These are phyloP conservation scores for Thereva unica DNA, from an alignment of 2,888 invertebrate genomes.

Conservation along the genomic window DNA sequence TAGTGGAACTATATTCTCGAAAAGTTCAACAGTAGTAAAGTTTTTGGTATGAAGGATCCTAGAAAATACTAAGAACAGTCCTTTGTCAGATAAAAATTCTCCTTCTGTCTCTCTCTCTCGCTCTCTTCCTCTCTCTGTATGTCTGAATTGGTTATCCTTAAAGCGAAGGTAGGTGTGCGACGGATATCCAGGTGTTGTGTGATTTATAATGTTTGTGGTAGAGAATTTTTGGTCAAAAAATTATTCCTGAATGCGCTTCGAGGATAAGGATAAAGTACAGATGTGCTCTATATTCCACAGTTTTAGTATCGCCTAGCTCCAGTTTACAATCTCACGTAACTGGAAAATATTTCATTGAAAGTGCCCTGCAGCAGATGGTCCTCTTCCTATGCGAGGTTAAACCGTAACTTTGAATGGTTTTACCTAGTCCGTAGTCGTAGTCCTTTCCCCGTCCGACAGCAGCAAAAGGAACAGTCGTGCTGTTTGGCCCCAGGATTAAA, in stretches of 20 bases:
- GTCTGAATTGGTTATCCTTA: no score
- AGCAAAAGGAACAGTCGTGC: background rate
- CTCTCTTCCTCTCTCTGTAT: no score
- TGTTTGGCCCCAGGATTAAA: slow-evolving; percentile 23
- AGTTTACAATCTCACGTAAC: slow-evolving; percentile 34
- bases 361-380: slow-evolving; percentile 30
- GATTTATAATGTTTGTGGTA: slow-evolving; percentile 29
- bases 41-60: no score
- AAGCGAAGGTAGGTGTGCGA: slow-evolving; percentile 16
- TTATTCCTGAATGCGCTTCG: slow-evolving; percentile 7
- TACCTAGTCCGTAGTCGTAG: slow-evolving; percentile 11
- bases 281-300: background rate
- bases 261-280: slow-evolving; percentile 10
- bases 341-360: slow-evolving; percentile 32
- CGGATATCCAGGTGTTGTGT: slow-evolving; percentile 30
- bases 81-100: no score
- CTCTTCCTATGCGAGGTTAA: background rate
- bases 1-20: no score
- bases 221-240: slow-evolving; percentile 27
- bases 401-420: slow-evolving; percentile 33
- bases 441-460: no score
- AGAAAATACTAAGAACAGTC: no score
- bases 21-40: no score
- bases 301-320: slow-evolving; percentile 3
- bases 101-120: no score